Conservation (phyloP, 2,113 vertebrate genomes). For the Cololabis saira region DNA sequence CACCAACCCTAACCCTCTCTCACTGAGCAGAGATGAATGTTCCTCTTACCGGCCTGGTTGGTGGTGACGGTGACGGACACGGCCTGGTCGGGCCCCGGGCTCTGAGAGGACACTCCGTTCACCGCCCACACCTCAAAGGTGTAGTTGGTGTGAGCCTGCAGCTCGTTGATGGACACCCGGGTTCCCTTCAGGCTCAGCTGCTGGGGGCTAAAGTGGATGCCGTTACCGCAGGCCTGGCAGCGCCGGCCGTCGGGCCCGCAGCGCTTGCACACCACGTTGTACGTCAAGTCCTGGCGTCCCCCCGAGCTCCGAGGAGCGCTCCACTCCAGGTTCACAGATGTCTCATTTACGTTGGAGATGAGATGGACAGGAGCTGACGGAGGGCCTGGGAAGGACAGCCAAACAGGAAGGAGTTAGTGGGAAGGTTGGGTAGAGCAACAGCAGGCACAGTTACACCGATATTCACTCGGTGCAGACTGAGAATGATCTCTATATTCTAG, state of each 20-base stretch:
- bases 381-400: constrained; percentile 82
- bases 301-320: constrained; percentile 89
- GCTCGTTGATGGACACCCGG: constrained; percentile 93
- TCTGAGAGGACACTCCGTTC: constrained; percentile 94
- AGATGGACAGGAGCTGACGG: constrained; percentile 93
- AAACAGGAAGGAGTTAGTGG: neutral
- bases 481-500: neutral
- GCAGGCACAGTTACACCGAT: neutral
- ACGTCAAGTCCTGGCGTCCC: constrained; percentile 92
- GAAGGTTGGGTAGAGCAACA: neutral
- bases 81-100: constrained; percentile 91
- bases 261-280: constrained; percentile 93
- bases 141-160: constrained; percentile 98
- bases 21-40: too few relatives aligned
- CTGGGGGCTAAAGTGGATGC: constrained; percentile 94
- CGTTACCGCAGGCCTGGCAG: constrained; percentile 91
- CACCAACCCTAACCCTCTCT: too few relatives aligned
- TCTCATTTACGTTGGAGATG: constrained; percentile 98
- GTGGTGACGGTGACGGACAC: constrained; percentile 96
- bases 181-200: constrained; percentile 89
- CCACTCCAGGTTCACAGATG: constrained; percentile 97
- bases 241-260: constrained; percentile 86
- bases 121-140: constrained; percentile 97
- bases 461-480: neutral
- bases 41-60: constrained; percentile 95